These are phyloP conservation scores for Drosophila kanapiae DNA, from an alignment of 1,140 invertebrate genomes.

Conservation along the genomic window DNA sequence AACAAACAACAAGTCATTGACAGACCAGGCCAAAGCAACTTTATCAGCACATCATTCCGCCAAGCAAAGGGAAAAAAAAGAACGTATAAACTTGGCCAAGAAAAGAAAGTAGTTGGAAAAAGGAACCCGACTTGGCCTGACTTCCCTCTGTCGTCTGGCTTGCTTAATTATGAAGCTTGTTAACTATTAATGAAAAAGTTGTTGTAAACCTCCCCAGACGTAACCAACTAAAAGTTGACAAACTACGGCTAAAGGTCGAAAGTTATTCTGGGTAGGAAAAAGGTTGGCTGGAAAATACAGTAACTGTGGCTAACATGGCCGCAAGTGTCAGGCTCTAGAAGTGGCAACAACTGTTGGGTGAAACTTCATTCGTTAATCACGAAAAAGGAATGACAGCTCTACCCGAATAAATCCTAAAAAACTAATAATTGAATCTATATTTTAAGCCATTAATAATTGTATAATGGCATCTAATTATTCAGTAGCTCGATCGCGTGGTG, in stretches of 20 bases:
- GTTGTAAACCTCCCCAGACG: conserved; percentile 65
- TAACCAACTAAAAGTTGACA: conserved; percentile 65
- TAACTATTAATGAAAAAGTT: conserved; percentile 84
- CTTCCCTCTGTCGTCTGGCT: conserved; percentile 56
- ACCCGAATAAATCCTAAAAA: background rate
- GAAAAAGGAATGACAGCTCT: background rate
- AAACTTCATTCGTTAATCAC: background rate
- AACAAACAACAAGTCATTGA: conserved; percentile 71
- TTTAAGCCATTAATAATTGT: background rate
- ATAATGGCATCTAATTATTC: background rate
- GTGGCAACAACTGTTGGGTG: conserved; percentile 5
- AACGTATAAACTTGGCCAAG: conserved; percentile 24
- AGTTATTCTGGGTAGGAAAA: conserved; percentile 6
- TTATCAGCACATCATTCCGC: conserved; percentile 59
- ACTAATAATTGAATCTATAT: background rate
- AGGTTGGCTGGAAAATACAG: background rate
- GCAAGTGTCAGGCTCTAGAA: conserved; percentile 2
- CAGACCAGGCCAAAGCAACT: conserved; percentile 60
- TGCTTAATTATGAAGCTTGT: conserved; percentile 81
- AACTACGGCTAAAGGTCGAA: conserved; percentile 27
- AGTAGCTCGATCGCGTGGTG: background rate
- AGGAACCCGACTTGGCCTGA: conserved; percentile 16
- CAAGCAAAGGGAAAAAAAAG: conserved; percentile 8
- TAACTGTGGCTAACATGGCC: background rate
- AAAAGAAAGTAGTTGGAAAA: conserved; percentile 2